Percentiles rank a stretch among this genome's conserved stretches.
Conservation (phyloP, 2,888 invertebrate species). For the Nymphalis c-album region DNA sequence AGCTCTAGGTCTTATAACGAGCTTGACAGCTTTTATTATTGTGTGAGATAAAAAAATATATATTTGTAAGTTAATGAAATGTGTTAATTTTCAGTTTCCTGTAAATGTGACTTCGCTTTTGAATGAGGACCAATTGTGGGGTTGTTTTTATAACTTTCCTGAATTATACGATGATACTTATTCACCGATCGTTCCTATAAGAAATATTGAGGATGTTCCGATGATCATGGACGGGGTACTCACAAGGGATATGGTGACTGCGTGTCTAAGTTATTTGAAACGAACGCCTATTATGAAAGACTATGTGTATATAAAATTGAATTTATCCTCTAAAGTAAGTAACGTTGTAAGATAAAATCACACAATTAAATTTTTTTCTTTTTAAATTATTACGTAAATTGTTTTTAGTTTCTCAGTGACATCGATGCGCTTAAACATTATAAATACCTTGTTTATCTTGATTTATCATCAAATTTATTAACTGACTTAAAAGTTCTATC, state of each 20-base stretch:
- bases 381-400: not conserved
- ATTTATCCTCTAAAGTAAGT: slow-evolving; percentile 67
- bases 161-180: slow-evolving; percentile 63
- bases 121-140: slow-evolving; percentile 71
- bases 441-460: slow-evolving; percentile 82
- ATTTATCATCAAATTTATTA: slow-evolving; percentile 81
- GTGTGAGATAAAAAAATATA: not conserved
- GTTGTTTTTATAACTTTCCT: slow-evolving; percentile 71
- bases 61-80: not conserved
- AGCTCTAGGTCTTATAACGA: not conserved
- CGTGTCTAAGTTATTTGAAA: slow-evolving; percentile 77
- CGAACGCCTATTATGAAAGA: slow-evolving; percentile 78
- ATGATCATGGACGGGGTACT: slow-evolving; percentile 71
- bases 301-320: slow-evolving; percentile 80
- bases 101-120: slow-evolving; percentile 58
- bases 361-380: no score
- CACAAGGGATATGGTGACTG: slow-evolving; percentile 76
- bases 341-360: no score
- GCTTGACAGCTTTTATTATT: not conserved
- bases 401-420: slow-evolving; percentile 64
- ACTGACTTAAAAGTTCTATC: slow-evolving; percentile 76
- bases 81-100: slow-evolving; percentile 54
- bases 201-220: slow-evolving; percentile 53
- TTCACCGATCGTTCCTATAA: slow-evolving; percentile 60
- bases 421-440: slow-evolving; percentile 78